Percentiles rank a stretch among this genome's conserved stretches.
Conservation (phyloP, 2,888 invertebrate genomes). For the Rotaria macrura region DNA sequence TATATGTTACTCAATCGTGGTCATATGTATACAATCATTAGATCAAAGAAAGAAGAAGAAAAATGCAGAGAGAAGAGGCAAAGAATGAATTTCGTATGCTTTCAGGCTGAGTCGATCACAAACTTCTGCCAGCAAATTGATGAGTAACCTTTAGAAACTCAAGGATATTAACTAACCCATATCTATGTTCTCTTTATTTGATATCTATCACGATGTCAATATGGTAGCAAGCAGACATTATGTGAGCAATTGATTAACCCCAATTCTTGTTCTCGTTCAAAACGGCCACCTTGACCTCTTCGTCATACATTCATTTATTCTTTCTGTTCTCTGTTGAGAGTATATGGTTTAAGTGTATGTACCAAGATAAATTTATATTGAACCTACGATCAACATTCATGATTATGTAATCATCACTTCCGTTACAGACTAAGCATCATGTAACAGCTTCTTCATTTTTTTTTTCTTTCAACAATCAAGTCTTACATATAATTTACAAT, state of each 20-base stretch:
- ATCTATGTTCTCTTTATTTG: not conserved
- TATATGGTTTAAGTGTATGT: not conserved
- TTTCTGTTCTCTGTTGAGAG: not conserved
- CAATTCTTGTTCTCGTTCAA: not conserved
- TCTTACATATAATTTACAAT: not conserved
- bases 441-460: not conserved
- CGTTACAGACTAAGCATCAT: not conserved
- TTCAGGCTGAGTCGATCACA: not conserved
- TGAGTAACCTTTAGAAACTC: not conserved
- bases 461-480: not conserved
- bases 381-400: not conserved
- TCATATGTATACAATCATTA: slow-evolving; percentile 15
- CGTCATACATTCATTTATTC: not conserved
- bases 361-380: not conserved
- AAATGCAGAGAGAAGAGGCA: not conserved
- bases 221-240: not conserved
- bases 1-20: not conserved
- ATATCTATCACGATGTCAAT: not conserved
- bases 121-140: not conserved
- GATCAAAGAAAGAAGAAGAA: not conserved
- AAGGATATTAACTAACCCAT: not conserved
- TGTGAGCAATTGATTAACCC: not conserved
- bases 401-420: not conserved
- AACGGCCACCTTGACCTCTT: not conserved
- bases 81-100: not conserved